Evolutionary conservation across 2,888 invertebrate species (phyloP).

Genomic region (Lagria hirta): DNA sequence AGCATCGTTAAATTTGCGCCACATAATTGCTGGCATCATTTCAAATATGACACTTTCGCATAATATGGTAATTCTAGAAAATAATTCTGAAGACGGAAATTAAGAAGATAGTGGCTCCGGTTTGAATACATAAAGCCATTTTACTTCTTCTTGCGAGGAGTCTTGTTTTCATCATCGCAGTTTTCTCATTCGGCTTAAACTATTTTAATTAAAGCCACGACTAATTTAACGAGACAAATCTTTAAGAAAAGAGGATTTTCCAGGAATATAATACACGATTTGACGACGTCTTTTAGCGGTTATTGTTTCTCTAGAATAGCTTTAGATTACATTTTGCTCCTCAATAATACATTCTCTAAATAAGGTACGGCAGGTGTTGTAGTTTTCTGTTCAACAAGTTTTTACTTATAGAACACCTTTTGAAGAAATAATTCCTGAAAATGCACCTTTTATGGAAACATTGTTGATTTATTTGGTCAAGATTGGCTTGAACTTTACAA

Average conservation of each 20-base stretch:
- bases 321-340: slow-evolving; percentile 31
- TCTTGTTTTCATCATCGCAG: slow-evolving; percentile 51
- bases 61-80: slow-evolving; percentile 46
- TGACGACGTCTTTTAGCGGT: slow-evolving; percentile 26
- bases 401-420: no score
- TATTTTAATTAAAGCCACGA: slow-evolving; percentile 56
- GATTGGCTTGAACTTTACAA: no score
- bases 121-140: slow-evolving; percentile 44
- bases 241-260: slow-evolving; percentile 41
- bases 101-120: slow-evolving; percentile 47
- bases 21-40: slow-evolving; percentile 41
- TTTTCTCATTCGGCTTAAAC: slow-evolving; percentile 52
- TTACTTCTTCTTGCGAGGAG: slow-evolving; percentile 34
- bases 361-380: no score
- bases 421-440: no score
- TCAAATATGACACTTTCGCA: slow-evolving; percentile 37
- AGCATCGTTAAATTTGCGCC: slow-evolving; percentile 37
- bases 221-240: slow-evolving; percentile 56
- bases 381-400: no score
- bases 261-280: slow-evolving; percentile 15
- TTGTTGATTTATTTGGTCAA: no score
- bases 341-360: no score
- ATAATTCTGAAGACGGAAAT: slow-evolving; percentile 49
- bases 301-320: slow-evolving; percentile 42
- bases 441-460: no score